Conservation (phyloP, 2,113 vertebrate species). For the Lontra canadensis region DNA sequence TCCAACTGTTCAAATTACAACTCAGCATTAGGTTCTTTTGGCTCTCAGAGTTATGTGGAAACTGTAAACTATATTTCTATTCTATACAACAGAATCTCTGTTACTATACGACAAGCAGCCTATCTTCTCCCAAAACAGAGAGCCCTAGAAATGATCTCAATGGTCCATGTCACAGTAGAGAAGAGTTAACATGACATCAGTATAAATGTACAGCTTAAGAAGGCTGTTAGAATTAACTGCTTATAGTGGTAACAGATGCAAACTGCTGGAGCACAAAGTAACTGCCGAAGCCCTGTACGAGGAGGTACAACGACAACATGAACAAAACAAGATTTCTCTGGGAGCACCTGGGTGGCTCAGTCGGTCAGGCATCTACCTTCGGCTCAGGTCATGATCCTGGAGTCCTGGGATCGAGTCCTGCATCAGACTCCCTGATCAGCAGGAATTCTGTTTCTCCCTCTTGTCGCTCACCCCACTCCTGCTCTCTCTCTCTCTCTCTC, state of each 20-base stretch:
- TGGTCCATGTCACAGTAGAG: constrained; percentile 16
- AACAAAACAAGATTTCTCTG: neutral
- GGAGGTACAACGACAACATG: neutral
- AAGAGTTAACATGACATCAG: constrained; percentile 32
- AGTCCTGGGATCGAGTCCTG: no score
- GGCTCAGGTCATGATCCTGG: neutral
- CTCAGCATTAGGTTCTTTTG: neutral
- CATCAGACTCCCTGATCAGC: no score
- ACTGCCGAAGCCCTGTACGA: neutral
- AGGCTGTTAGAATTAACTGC: constrained; percentile 17
- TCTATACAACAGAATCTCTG: constrained; percentile 56
- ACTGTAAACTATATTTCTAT: constrained; percentile 32
- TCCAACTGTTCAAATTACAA: constrained; percentile 20
- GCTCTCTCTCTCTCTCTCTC: no score
- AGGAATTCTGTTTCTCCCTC: no score
- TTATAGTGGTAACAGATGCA: neutral
- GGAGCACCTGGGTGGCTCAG: neutral
- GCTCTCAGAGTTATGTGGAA: neutral
- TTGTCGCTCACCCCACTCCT: no score
- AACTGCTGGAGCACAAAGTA: neutral
- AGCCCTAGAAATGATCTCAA: constrained; percentile 27
- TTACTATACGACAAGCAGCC: constrained; percentile 36
- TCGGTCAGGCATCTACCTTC: neutral
- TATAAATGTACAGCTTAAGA: constrained; percentile 10
- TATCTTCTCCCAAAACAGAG: constrained; percentile 57